These are phyloP conservation scores for Emydoidea blandingii DNA, from an alignment of 2,797 vertebrate genomes.

Conservation along the genomic window DNA sequence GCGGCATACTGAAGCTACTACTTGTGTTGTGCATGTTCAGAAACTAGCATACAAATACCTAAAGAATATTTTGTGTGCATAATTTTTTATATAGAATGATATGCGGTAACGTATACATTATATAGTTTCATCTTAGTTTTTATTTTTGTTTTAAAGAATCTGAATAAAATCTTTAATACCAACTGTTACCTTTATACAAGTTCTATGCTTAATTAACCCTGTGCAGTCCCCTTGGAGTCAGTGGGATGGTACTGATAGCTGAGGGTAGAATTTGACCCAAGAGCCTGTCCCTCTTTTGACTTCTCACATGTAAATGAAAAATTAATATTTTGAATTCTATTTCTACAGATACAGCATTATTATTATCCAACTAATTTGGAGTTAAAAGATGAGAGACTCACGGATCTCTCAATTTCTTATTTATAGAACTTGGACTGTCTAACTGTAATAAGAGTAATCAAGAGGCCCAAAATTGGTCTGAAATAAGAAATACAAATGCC, in stretches of 20 bases:
- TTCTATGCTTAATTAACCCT: not conserved
- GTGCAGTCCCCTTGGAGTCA: not conserved
- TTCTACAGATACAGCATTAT: not conserved
- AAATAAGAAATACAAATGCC: not conserved
- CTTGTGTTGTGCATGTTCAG: not conserved
- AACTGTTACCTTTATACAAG: not conserved
- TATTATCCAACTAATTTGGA: not conserved
- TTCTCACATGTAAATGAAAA: not conserved
- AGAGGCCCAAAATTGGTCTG: not conserved
- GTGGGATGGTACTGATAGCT: not conserved
- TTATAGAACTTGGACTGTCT: not conserved
- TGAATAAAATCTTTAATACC: not conserved
- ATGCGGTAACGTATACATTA: not conserved
- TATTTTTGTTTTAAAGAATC: not conserved
- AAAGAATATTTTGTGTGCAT: not conserved
- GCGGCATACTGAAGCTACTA: not conserved
- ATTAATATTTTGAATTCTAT: not conserved
- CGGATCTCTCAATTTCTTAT: not conserved
- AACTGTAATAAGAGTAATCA: not conserved
- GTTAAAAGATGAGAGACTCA: not conserved
- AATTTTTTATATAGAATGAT: not conserved
- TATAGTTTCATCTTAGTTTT: not conserved
- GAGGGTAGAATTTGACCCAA: not conserved
- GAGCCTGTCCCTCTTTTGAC: not conserved
- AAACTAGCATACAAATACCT: not conserved